Evolutionary conservation across 2,888 invertebrate genomes (phyloP).

Genomic region (Xylocampa areola): DNA sequence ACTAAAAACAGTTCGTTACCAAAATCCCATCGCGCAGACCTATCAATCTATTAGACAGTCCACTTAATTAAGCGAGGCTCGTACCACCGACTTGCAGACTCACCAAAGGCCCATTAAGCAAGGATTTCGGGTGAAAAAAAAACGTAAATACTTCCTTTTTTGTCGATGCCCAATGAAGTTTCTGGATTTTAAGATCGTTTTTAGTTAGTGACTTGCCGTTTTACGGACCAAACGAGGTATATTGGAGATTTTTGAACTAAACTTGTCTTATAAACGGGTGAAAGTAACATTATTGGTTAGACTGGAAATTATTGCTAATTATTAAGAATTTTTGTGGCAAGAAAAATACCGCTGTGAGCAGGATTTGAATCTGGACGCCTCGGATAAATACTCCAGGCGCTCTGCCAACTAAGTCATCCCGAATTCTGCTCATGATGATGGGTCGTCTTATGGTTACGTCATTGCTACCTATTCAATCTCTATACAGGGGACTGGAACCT

Average conservation of each 20-base stretch:
- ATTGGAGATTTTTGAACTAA: conserved; percentile 18
- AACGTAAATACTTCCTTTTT: conserved; percentile 39
- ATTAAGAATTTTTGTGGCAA: too few species aligned
- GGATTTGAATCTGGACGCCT: too few species aligned
- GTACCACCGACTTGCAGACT: conserved; percentile 45
- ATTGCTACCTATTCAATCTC: too few species aligned
- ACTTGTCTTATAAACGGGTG: too few species aligned
- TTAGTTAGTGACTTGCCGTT: conserved; percentile 33
- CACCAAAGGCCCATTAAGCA: conserved; percentile 39
- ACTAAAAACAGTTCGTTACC: conserved; percentile 40
- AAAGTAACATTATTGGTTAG: too few species aligned
- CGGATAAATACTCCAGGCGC: too few species aligned
- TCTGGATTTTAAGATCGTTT: conserved; percentile 46
- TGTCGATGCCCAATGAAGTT: conserved; percentile 46
- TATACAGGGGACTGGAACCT: too few species aligned
- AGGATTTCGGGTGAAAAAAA: conserved; percentile 40
- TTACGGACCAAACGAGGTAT: conserved; percentile 7
- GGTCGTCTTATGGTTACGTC: too few species aligned
- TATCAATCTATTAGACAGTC: conserved; percentile 62
- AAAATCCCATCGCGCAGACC: conserved; percentile 45
- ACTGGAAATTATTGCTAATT: too few species aligned
- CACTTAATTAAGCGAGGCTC: conserved; percentile 60
- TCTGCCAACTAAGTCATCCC: too few species aligned
- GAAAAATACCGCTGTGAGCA: too few species aligned
- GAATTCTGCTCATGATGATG: too few species aligned